Base-by-base conservation (phyloP, 2,113 vertebrate genomes). In the Tragulus kanchil region DNA sequence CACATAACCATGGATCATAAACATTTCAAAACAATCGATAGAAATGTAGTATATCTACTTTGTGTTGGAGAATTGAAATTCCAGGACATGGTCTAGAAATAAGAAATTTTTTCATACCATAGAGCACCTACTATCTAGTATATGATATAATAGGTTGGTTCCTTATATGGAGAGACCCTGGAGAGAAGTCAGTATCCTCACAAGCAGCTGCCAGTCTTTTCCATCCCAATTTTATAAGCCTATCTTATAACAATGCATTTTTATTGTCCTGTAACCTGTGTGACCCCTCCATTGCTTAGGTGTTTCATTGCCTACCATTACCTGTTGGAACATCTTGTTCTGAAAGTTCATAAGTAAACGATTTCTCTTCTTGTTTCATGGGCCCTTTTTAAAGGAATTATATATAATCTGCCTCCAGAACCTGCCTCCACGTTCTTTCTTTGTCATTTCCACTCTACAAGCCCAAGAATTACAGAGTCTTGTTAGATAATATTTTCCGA, bases 401-500 rank as follows among this genome's bases (percentile, higher is more conserved):
- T 85, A 36, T 36, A 36, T 36, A 36, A 36, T 36, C 36, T 36
- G 36, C 36, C 36, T 36, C 36, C 36, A 36, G 36, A 82, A 59
- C 83, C 78, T 92, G 21, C 14, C 19, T 92, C 13, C 58, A 73
- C 15, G 26, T 87, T 95, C 42, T 59, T 90, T 50, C 78, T 93
- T 92, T 96, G 64, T 90, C 78, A 31, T 48, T 91, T 92, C 50
- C 62, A 79, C 10, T 69, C 17, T 90, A 0, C 88, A 36, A 16
- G 4, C 16, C 54, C 62, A 85, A 85, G 42, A 97, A 92, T 89
- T 89, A 73, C 3, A 31, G 79, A 84, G 92, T 82, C 75, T 90
- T 93, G 5, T 88, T 89, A 96, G 56, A 81, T 92, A 92, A 42
- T 81, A 81, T 96, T 97, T 95, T 97, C n/a, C n/a, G 19, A 85